phyloP scores from a whole-genome alignment of 2,888 invertebrate genomes.

The Volucella bombylans region DNA sequence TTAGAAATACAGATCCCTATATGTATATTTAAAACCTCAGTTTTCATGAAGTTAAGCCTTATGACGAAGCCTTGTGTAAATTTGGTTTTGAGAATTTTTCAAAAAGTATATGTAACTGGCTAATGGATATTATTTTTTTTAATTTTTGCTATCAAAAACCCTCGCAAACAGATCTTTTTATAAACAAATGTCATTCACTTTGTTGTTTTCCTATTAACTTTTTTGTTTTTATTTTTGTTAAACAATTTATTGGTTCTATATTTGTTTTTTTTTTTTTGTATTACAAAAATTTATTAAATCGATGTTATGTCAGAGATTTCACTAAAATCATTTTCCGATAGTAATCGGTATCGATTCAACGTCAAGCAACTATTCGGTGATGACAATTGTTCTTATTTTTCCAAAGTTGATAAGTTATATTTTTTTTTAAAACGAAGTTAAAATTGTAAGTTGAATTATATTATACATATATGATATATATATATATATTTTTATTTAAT shows the following conservation, averaged over 20 bases:
- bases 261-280: neutral
- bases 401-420: neutral
- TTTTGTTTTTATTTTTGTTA: neutral
- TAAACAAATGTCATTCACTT: neutral
- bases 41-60: no score
- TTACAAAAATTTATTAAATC: slow-evolving; percentile 18
- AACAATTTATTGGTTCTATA: slow-evolving; percentile 29
- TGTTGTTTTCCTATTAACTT: neutral
- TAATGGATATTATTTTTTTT: no score
- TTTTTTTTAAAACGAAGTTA: slow-evolving; percentile 4
- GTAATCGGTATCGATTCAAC: slow-evolving; percentile 66
- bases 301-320: slow-evolving; percentile 57
- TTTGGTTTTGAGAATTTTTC: no score
- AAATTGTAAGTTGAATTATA: neutral
- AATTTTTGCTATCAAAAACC: neutral
- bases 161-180: neutral
- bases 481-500: neutral
- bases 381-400: slow-evolving; percentile 58
- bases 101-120: no score
- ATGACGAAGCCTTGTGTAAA: no score
- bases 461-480: neutral
- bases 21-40: no score
- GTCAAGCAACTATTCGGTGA: slow-evolving; percentile 67
- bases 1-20: no score
- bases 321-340: slow-evolving; percentile 68